A percentile compares a stretch with the other conserved stretches of the same genome.
phyloP scores from a whole-genome alignment of 2,888 invertebrate genomes.

The Spodoptera picta region DNA sequence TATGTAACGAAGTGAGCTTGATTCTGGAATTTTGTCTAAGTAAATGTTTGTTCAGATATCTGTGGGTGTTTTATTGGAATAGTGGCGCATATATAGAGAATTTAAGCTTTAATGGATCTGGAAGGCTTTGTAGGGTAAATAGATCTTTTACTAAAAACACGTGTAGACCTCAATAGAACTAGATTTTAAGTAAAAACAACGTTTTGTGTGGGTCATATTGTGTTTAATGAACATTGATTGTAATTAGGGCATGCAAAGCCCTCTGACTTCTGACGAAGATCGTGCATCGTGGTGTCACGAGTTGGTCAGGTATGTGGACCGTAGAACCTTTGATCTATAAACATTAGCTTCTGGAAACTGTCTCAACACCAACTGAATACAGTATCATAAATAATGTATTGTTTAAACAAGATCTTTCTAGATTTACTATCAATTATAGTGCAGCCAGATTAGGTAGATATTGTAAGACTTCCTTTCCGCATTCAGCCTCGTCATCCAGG shows the following conservation, averaged over 20 bases:
- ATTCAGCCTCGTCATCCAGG: too few relatives aligned
- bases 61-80: too few relatives aligned
- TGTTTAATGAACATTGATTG: conserved; percentile 22
- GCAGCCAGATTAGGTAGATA: too few relatives aligned
- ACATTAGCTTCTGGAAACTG: conserved; percentile 4
- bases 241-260: conserved; percentile 29
- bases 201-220: too few relatives aligned
- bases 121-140: too few relatives aligned
- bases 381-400: not conserved
- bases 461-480: too few relatives aligned
- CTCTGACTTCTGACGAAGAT: conserved; percentile 18
- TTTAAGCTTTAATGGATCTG: too few relatives aligned
- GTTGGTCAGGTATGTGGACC: conserved; percentile 6
- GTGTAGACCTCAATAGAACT: too few relatives aligned
- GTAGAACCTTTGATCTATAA: not conserved
- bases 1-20: not conserved
- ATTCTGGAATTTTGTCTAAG: not conserved
- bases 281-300: conserved; percentile 15
- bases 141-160: too few relatives aligned
- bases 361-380: not conserved
- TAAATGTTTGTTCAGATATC: conserved; percentile 6
- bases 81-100: too few relatives aligned
- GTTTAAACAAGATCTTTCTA: not conserved
- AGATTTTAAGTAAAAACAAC: too few relatives aligned
- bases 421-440: not conserved